A percentile compares a stretch with the other conserved stretches of the same genome.
Conservation (phyloP, 2,888 invertebrate genomes). For the Arge pagana region DNA sequence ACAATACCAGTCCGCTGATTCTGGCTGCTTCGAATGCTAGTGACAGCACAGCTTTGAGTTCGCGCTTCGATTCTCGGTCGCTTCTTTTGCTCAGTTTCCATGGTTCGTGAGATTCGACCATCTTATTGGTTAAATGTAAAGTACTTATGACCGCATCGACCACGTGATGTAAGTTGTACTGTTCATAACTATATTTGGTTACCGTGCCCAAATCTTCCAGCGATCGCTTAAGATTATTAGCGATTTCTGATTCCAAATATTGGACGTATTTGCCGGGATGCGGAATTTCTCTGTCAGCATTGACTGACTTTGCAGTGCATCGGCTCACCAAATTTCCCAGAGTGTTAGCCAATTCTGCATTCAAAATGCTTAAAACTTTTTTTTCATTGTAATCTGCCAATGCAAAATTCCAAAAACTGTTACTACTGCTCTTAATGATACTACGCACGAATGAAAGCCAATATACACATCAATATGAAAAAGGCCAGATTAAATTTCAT, state of each 20-base stretch:
- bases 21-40: slow-evolving; percentile 84
- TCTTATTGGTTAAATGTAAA: slow-evolving; percentile 79
- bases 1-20: slow-evolving; percentile 77
- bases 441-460: background rate
- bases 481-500: background rate
- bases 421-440: too few species aligned
- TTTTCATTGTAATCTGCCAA: slow-evolving; percentile 80
- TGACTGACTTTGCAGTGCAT: slow-evolving; percentile 76
- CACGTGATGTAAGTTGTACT: slow-evolving; percentile 81
- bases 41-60: slow-evolving; percentile 75
- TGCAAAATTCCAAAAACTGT: too few species aligned
- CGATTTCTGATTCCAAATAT: slow-evolving; percentile 58
- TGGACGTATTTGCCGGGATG: slow-evolving; percentile 60
- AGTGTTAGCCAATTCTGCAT: slow-evolving; percentile 90
- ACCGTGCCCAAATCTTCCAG: slow-evolving; percentile 63
- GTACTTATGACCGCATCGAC: slow-evolving; percentile 77
- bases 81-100: slow-evolving; percentile 80
- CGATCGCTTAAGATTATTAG: slow-evolving; percentile 62
- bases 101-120: slow-evolving; percentile 85
- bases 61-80: slow-evolving; percentile 59
- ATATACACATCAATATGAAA: slow-evolving; percentile 4
- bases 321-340: slow-evolving; percentile 88
- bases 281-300: slow-evolving; percentile 79
- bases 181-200: slow-evolving; percentile 72
- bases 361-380: slow-evolving; percentile 76